Base-by-base conservation (phyloP, 1,140 invertebrate species). In the Penaeus chinensis region DNA sequence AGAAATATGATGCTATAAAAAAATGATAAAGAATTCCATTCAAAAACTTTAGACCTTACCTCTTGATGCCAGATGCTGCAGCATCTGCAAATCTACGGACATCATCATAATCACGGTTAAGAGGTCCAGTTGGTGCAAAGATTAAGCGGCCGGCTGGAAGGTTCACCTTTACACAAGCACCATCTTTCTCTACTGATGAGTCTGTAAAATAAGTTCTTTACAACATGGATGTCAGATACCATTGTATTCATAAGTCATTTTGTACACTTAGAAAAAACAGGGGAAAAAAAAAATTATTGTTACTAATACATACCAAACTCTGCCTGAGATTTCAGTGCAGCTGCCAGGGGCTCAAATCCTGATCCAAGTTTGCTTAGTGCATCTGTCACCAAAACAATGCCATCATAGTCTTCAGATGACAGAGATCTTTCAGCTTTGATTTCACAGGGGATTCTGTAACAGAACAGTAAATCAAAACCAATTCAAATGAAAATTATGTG, bases 171-270 rank as follows among this genome's bases (percentile, higher is more conserved):
- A 85, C 63, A 82, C 84, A 87, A n/a, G 61, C 81, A 47, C 84
- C 90, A 91, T 92, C 95, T 95, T 94, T 93, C 90, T 94, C 93
- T 42, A 96, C 92, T 78, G 95, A 95, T 77, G 93, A 93, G 32
- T 91, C 92, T 19, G 94, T 27, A 95, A 91, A 91, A 94, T 95
- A 69, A 54, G 10, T 54, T 5, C 37, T 42, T 42, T 54, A 13
- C 8, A 54, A 54, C 54, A 54, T 16, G 16, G 54, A 54, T 54
- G 54, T 54, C 54, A 13, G 54, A 54, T 54, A 54, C 54, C 16
- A 54, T 8, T 54, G 0, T 16, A 54, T 16, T 54, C 54, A 54
- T 54, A n/a, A 66, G 95, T 96, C 0, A 96, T 95, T 47, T 95
- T 94, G 90, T 95, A 94, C 63, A 98, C 94, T 91, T 85, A 95